These are phyloP conservation scores for Phaetusa simplex DNA, from an alignment of 2,113 vertebrate species.

Conservation along the genomic window DNA sequence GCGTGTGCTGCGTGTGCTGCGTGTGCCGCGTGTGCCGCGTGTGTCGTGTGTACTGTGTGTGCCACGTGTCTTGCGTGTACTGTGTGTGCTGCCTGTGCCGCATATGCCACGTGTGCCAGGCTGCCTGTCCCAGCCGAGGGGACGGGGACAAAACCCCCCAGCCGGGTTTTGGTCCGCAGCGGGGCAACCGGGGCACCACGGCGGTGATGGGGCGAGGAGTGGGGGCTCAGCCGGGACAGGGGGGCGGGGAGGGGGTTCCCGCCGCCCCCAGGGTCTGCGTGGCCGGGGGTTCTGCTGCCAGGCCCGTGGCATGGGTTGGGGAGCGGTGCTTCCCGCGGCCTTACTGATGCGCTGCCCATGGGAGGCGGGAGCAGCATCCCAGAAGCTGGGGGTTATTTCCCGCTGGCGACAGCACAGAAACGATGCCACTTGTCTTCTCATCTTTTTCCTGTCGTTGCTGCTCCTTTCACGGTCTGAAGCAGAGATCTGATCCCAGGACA, in stretches of 20 bases:
- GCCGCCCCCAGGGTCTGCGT: background rate
- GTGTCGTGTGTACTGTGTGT: rapidly evolving
- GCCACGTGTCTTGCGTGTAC: no score
- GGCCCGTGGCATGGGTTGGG: rapidly evolving
- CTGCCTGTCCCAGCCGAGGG: background rate
- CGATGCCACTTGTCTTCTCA: rapidly evolving
- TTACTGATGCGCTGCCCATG: rapidly evolving
- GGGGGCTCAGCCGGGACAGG: rapidly evolving
- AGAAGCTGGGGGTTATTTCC: background rate
- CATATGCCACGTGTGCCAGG: background rate
- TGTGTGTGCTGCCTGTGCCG: rapidly evolving
- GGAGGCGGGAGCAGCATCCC: background rate
- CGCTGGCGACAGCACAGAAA: rapidly evolving
- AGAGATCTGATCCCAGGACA: background rate
- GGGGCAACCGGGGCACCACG: rapidly evolving
- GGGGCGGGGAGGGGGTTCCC: no score
- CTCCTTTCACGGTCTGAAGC: background rate
- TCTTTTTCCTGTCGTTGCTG: background rate
- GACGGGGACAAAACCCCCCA: rapidly evolving
- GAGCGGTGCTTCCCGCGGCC: rapidly evolving
- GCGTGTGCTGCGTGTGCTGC: background rate
- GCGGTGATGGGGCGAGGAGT: rapidly evolving
- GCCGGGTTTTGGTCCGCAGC: rapidly evolving
- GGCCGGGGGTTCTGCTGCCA: background rate
- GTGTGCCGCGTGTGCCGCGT: background rate